Conservation (phyloP, 2,888 invertebrate genomes). For the Thereva nobilitata region DNA sequence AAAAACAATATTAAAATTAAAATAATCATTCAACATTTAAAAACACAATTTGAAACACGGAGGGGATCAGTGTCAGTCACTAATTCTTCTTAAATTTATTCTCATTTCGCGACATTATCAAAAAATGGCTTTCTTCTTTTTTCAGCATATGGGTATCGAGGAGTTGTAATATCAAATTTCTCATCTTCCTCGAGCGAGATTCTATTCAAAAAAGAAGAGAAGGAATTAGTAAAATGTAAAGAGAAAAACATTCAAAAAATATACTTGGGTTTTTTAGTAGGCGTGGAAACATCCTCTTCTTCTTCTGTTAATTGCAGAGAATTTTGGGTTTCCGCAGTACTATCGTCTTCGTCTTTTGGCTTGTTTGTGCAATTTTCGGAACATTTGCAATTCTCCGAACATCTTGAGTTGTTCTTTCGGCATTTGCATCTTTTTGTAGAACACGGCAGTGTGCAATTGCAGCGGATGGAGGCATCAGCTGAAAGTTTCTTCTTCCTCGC, state of each 20-base stretch:
- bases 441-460: slow-evolving; percentile 65
- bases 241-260: neutral
- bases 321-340: no score
- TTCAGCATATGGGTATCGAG: slow-evolving; percentile 33
- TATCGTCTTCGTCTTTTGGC: no score
- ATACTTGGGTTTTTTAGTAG: slow-evolving; percentile 17
- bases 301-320: no score
- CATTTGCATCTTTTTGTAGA: slow-evolving; percentile 65
- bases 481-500: slow-evolving; percentile 59
- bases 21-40: neutral
- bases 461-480: slow-evolving; percentile 64
- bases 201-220: slow-evolving; percentile 13
- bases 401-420: slow-evolving; percentile 60
- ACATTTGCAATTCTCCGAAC: slow-evolving; percentile 63
- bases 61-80: neutral
- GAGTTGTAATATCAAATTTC: slow-evolving; percentile 28
- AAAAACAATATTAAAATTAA: no score
- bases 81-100: neutral
- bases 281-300: no score
- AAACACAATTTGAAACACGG: neutral
- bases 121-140: slow-evolving; percentile 38
- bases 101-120: neutral
- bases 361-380: slow-evolving; percentile 54
- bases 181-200: slow-evolving; percentile 17
- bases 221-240: slow-evolving; percentile 11